These are phyloP conservation scores for Neolamprologus hecqui DNA, from an alignment of 2,113 vertebrate genomes.

Conservation along the genomic window DNA sequence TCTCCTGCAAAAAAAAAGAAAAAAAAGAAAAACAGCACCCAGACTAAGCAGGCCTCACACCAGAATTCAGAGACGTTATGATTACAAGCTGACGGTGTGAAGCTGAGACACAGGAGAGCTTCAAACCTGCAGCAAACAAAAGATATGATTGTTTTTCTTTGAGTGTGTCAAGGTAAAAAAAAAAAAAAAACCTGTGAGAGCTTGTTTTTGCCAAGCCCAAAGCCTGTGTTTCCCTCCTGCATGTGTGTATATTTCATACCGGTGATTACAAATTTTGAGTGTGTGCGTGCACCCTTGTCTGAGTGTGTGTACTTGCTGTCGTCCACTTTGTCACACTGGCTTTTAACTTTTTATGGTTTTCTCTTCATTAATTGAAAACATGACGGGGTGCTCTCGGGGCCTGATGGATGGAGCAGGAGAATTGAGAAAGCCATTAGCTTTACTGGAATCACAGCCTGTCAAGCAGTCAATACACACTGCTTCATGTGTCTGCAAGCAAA, in stretches of 20 bases:
- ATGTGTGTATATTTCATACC: slow-evolving; percentile 5
- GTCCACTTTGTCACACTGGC: slow-evolving; percentile 34
- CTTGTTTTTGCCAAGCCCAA: not conserved
- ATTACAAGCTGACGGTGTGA: slow-evolving; percentile 48
- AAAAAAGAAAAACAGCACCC: slow-evolving; percentile 11
- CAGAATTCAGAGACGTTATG: slow-evolving; percentile 38
- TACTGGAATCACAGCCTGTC: slow-evolving; percentile 70
- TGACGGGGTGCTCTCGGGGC: slow-evolving; percentile 65
- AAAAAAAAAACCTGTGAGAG: not conserved
- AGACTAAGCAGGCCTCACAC: slow-evolving; percentile 18
- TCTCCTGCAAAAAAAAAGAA: slow-evolving; percentile 39
- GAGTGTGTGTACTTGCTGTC: slow-evolving; percentile 15
- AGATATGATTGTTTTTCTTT: slow-evolving; percentile 1
- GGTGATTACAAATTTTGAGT: slow-evolving; percentile 13
- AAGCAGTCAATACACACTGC: slow-evolving; percentile 77
- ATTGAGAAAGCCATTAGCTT: slow-evolving; percentile 79
- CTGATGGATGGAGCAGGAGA: slow-evolving; percentile 76
- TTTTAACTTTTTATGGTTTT: slow-evolving; percentile 65
- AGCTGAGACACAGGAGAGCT: not conserved
- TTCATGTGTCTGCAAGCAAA: slow-evolving; percentile 76
- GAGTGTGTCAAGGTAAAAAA: not conserved
- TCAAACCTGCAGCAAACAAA: slow-evolving; percentile 28
- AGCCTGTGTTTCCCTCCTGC: not conserved
- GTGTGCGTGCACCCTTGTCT: not conserved
- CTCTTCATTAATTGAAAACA: slow-evolving; percentile 75